Evolutionary conservation across 1,140 invertebrate genomes (phyloP).

Genomic region (Scaptomyza pallida): DNA sequence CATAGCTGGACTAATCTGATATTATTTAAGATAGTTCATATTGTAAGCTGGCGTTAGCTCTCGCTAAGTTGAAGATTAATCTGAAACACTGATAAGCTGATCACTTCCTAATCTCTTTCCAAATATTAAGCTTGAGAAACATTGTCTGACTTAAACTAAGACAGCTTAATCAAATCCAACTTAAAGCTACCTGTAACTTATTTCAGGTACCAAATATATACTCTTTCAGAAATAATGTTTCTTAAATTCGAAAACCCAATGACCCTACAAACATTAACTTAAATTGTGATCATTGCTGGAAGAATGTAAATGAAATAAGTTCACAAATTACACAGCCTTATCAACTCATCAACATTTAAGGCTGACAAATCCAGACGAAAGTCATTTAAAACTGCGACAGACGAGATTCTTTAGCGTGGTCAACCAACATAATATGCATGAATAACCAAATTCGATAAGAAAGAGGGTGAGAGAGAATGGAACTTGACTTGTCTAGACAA

Average conservation of each 20-base stretch:
- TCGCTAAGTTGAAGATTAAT: background rate
- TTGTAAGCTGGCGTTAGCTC: background rate
- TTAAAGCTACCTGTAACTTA: constrained; percentile 1
- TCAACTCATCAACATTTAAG: no score
- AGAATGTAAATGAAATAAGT: no score
- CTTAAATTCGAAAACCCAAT: background rate
- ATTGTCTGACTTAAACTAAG: background rate
- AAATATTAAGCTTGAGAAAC: background rate
- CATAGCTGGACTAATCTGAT: background rate
- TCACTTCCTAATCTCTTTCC: background rate
- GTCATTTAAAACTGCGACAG: background rate
- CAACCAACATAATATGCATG: constrained; percentile 14
- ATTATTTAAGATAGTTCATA: background rate
- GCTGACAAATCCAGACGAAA: background rate
- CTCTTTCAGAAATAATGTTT: background rate
- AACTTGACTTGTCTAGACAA: constrained; percentile 41
- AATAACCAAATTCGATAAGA: constrained; percentile 3
- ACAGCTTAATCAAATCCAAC: background rate
- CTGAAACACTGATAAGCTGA: background rate
- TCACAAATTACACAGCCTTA: no score
- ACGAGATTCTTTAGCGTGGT: constrained; percentile 10
- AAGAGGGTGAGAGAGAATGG: background rate
- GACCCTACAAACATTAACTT: background rate
- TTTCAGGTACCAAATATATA: background rate
- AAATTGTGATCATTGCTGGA: background rate